These are phyloP conservation scores for Pterocles burchelli DNA, from an alignment of 2,113 vertebrate genomes.

Conservation along the genomic window DNA sequence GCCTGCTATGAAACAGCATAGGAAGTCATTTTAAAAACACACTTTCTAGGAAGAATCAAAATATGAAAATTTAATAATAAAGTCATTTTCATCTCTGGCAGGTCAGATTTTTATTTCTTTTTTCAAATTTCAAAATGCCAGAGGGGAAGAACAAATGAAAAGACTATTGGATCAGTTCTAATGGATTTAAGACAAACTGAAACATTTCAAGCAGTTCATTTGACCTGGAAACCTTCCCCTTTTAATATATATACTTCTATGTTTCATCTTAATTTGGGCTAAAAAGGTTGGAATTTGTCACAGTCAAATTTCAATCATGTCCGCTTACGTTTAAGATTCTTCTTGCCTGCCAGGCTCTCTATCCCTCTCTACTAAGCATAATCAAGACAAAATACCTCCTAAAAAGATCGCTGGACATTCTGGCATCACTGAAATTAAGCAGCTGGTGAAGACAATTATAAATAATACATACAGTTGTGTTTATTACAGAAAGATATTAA, in stretches of 20 bases:
- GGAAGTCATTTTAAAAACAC: neutral
- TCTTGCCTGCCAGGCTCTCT: neutral
- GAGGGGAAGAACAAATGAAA: constrained; percentile 19
- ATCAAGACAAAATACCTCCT: constrained; percentile 7
- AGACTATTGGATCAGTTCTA: neutral
- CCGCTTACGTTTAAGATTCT: neutral
- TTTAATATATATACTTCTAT: neutral
- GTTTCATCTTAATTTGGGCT: neutral
- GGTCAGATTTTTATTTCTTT: neutral
- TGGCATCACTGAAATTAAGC: constrained; percentile 18
- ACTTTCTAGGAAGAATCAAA: neutral
- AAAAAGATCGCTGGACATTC: neutral
- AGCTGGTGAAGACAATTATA: constrained; percentile 24
- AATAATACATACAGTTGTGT: constrained; percentile 42
- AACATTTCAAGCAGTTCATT: constrained; percentile 4
- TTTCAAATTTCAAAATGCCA: neutral
- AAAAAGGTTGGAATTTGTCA: neutral
- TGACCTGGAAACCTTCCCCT: constrained; percentile 12
- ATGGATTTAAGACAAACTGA: constrained; percentile 16
- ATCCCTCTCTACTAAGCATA: neutral
- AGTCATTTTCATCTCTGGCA: neutral
- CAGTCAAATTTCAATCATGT: constrained; percentile 1
- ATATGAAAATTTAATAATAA: neutral
- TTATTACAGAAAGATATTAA: constrained; percentile 30
- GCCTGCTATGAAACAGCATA: neutral